Percentiles rank a stretch among this genome's conserved stretches.
phyloP scores from a whole-genome alignment of 2,113 vertebrate genomes.

The Galemys pyrenaicus region DNA sequence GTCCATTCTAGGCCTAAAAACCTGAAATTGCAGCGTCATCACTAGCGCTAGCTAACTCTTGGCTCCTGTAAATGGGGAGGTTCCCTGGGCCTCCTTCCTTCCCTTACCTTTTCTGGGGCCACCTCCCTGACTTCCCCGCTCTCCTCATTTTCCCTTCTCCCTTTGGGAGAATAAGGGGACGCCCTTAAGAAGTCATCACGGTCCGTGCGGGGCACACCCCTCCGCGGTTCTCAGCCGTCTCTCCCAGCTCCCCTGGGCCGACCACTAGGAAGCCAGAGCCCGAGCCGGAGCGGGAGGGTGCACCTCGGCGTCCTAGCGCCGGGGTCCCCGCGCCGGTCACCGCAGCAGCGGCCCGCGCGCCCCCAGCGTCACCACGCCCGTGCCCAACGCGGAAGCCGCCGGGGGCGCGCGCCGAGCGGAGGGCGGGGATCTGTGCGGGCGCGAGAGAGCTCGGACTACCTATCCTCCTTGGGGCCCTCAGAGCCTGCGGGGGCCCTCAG shows the following conservation, averaged over 20 bases:
- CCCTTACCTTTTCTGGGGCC: too few relatives aligned
- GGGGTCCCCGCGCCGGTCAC: background rate
- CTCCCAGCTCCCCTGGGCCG: background rate
- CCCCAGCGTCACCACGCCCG: constrained; percentile 78
- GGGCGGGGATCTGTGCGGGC: constrained; percentile 18
- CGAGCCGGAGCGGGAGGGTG: constrained; percentile 66
- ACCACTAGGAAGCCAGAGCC: constrained; percentile 20
- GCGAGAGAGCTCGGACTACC: too few relatives aligned
- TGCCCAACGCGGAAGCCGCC: constrained; percentile 79
- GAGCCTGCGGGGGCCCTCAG: background rate
- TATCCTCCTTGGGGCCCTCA: background rate
- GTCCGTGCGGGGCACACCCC: background rate
- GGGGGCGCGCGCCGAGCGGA: constrained; percentile 57
- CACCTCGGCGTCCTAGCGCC: background rate
- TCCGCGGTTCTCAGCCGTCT: background rate
- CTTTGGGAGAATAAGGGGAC: background rate
- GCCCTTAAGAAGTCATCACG: background rate
- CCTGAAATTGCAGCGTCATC: too few relatives aligned
- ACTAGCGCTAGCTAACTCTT: too few relatives aligned
- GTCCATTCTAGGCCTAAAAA: too few relatives aligned
- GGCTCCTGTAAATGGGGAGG: background rate
- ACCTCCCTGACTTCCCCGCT: background rate
- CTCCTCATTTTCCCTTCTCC: background rate
- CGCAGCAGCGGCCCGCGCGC: constrained; percentile 8
- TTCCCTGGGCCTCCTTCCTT: background rate